Evolutionary conservation across 2,113 vertebrate species (phyloP).

Genomic region (Antechinus stuartii): DNA sequence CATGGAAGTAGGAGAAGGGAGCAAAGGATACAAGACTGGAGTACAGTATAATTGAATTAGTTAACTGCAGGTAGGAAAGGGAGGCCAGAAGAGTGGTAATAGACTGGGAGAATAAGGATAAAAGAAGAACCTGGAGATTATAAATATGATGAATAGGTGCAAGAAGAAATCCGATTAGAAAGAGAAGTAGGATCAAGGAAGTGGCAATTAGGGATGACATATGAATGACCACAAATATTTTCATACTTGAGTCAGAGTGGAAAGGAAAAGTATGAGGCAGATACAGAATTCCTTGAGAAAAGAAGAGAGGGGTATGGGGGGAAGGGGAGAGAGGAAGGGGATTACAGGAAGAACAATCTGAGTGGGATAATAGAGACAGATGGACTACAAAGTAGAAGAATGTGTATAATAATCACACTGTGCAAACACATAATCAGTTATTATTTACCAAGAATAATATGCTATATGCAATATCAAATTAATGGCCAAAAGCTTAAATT

Average conservation of each 20-base stretch:
- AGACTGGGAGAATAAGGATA: background rate
- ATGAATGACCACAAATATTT: background rate
- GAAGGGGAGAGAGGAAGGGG: no score
- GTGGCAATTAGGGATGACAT: background rate
- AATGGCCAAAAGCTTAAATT: constrained; percentile 28
- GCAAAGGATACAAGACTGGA: background rate
- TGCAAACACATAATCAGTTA: background rate
- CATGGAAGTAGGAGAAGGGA: background rate
- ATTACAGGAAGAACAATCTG: background rate
- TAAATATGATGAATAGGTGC: background rate
- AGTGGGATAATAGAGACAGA: background rate
- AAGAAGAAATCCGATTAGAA: background rate
- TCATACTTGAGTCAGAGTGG: background rate
- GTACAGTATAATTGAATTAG: background rate
- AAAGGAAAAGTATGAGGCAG: background rate
- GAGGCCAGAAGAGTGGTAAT: background rate
- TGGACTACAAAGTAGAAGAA: background rate
- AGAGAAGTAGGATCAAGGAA: background rate
- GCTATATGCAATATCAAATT: constrained; percentile 27
- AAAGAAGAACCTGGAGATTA: background rate
- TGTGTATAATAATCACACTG: constrained; percentile 9
- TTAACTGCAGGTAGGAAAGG: background rate
- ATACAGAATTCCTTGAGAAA: background rate
- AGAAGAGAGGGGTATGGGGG: background rate
- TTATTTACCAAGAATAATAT: constrained; percentile 18